A percentile compares a stretch with the other conserved stretches of the same genome.
Conservation (phyloP, 2,797 vertebrate species). For the Tenualosa ilisha region DNA sequence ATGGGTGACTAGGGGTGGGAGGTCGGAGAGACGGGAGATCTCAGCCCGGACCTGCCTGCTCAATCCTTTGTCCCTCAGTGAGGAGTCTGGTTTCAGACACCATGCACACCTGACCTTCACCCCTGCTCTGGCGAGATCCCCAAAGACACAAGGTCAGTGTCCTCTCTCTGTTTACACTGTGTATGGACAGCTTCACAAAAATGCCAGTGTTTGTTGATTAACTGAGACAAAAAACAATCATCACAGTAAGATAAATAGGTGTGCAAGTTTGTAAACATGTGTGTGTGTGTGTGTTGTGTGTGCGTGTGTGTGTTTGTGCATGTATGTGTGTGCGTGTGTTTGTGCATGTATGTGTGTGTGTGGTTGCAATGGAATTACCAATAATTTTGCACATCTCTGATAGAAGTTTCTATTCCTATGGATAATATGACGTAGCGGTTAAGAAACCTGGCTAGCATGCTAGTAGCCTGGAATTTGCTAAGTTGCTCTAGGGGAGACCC, state of each 20-base stretch:
- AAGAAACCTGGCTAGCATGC: too few relatives aligned
- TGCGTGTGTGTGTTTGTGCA: too few relatives aligned
- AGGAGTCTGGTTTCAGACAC: not conserved
- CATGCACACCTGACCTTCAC: not conserved
- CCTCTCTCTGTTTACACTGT: not conserved
- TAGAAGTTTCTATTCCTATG: not conserved
- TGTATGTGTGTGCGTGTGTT: too few relatives aligned
- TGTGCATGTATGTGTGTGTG: too few relatives aligned
- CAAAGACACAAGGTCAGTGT: not conserved
- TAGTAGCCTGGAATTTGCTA: too few relatives aligned
- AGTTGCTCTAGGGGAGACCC: too few relatives aligned
- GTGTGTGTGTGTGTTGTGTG: too few relatives aligned
- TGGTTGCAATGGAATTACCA: too few relatives aligned
- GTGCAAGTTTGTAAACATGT: too few relatives aligned
- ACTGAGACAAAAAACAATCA: not conserved
- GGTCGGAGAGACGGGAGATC: not conserved
- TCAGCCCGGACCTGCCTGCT: not conserved
- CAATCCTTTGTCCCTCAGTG: not conserved
- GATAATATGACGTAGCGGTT: not conserved
- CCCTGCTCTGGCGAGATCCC: not conserved
- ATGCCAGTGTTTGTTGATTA: not conserved
- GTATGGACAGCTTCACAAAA: not conserved
- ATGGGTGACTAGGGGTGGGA: not conserved
- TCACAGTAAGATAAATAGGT: too few relatives aligned
- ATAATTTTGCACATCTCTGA: not conserved